phyloP scores from a whole-genome alignment of 2,888 invertebrate species.

The Saturnia pavonia region DNA sequence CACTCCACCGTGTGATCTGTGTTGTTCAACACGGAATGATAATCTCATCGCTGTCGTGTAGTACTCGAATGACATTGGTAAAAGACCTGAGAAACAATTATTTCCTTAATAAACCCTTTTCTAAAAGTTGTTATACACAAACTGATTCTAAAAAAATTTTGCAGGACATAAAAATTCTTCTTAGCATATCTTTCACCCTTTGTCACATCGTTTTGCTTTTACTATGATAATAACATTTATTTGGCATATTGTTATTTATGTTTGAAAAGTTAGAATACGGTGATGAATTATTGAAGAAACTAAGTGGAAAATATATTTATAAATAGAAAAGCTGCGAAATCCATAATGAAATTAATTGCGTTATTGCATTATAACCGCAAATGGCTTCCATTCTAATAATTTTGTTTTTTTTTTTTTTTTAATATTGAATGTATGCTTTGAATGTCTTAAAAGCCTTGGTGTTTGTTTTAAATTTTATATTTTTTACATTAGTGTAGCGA shows the following conservation, averaged over 20 bases:
- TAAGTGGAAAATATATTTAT: background rate
- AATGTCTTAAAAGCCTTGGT: no score
- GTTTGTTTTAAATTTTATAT: no score
- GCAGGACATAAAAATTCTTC: background rate
- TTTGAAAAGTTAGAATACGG: background rate
- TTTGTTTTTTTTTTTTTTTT: background rate
- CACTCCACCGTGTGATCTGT: constrained; percentile 79
- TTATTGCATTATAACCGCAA: no score
- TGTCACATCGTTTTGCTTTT: no score
- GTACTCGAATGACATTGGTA: constrained; percentile 59
- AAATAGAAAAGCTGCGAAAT: background rate
- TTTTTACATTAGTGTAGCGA: no score
- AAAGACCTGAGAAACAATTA: constrained; percentile 50
- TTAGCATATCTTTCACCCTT: background rate
- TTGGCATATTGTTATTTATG: background rate
- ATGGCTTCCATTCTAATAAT: background rate
- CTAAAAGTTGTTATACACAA: no score
- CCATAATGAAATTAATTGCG: no score
- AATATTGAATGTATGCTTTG: no score
- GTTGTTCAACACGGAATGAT: constrained; percentile 54
- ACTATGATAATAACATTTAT: background rate
- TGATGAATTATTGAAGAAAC: background rate
- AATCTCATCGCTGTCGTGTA: constrained; percentile 61
- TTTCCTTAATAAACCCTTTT: background rate
- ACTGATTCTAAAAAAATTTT: no score